These are phyloP conservation scores for Sardinella longiceps DNA, from an alignment of 2,797 vertebrate species.

Conservation along the genomic window DNA sequence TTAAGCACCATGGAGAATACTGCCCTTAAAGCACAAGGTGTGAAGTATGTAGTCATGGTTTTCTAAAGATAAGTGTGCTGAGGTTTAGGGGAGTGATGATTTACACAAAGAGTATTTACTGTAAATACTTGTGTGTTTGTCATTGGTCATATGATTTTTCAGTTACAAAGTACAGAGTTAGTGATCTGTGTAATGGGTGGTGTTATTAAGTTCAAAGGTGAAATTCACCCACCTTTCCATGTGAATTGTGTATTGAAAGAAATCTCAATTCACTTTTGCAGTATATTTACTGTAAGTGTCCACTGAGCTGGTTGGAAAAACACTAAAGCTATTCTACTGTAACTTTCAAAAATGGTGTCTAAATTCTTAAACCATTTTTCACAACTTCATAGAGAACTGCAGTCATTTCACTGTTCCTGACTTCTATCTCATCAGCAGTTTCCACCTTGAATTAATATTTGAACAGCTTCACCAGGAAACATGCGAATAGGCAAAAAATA, in stretches of 20 bases:
- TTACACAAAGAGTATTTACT: background rate
- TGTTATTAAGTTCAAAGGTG: background rate
- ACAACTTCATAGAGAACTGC: background rate
- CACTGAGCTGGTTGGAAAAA: background rate
- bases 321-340: background rate
- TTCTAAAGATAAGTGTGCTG: background rate
- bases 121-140: background rate
- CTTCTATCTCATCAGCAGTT: conserved; percentile 21
- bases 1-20: too few relatives aligned
- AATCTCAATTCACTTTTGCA: background rate
- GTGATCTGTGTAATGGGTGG: background rate
- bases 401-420: background rate
- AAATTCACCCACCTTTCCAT: background rate
- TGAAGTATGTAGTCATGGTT: background rate
- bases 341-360: background rate
- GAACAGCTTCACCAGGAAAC: conserved; percentile 35
- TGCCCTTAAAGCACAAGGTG: too few relatives aligned
- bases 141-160: background rate
- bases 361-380: background rate
- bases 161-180: background rate
- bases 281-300: background rate
- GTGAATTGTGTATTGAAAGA: background rate
- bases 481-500: conserved; percentile 28
- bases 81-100: background rate
- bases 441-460: conserved; percentile 41